These are phyloP conservation scores for Eciton burchellii DNA, from an alignment of 1,140 invertebrate species.

Conservation along the genomic window DNA sequence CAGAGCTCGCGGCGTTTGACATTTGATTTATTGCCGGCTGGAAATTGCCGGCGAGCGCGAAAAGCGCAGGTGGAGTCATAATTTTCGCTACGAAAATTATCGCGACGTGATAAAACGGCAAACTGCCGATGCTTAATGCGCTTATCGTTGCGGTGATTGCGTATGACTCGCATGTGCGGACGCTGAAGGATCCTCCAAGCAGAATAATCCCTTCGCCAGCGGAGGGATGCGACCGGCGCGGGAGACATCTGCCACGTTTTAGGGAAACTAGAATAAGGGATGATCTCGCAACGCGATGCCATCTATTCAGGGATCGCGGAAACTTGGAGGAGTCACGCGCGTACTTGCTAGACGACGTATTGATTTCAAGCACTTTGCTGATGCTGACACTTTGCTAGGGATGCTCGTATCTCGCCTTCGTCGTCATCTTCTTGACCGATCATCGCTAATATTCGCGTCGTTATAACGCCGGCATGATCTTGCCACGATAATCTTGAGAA, in stretches of 20 bases:
- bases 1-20: background rate
- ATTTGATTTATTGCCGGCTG: background rate
- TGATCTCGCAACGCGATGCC: constrained; percentile 70
- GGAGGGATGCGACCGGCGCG: constrained; percentile 33
- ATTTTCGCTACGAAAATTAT: too few species aligned
- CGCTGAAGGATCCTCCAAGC: background rate
- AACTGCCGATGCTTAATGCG: background rate
- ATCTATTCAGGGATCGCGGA: constrained; percentile 62
- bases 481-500: constrained; percentile 27
- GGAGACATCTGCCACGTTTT: constrained; percentile 66
- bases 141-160: constrained; percentile 21
- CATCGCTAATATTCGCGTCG: constrained; percentile 59
- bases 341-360: constrained; percentile 41
- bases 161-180: background rate
- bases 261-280: constrained; percentile 65
- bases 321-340: constrained; percentile 44
- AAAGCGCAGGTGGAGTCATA: too few species aligned
- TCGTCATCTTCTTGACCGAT: constrained; percentile 77
- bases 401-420: background rate
- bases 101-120: too few species aligned
- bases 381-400: constrained; percentile 7
- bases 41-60: too few species aligned
- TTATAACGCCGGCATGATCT: constrained; percentile 5
- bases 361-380: constrained; percentile 63
- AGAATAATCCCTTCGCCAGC: background rate